Base-by-base conservation (phyloP, 2,888 invertebrate genomes). In the Idaea dimidiata region DNA sequence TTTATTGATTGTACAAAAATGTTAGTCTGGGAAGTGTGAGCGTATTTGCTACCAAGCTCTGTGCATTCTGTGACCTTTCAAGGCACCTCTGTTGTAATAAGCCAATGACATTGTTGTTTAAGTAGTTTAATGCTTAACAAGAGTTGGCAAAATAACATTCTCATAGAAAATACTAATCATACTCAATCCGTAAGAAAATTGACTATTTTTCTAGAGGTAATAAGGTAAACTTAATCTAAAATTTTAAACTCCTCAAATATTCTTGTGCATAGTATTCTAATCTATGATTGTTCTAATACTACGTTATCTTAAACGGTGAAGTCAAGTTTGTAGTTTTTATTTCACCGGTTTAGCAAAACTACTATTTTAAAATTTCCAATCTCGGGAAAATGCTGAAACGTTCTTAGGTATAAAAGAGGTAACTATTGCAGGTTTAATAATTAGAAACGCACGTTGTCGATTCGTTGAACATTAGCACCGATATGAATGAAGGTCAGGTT, bases 21-120 rank as follows among this genome's bases (percentile, higher is more conserved):
- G 75, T 80, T 81, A 77, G 85, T 89, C 89, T 91, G 91, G 91
- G 87, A 90, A 90, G 91, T 91, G 91, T 89, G 91, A 89, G 91
- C 91, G 87, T 89, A 89, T 86, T 81, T 81, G 81, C 89, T 89
- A 89, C 87, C 83, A 91, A 91, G 90, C 91, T 86, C 83, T 86
- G 91, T 91, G 91, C 90, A 83, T 80, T 76, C 83, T 73, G 87
- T 89, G 88, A 84, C 76, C 74, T 72, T 85, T 83, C 16, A 58
- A 65, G 70, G 84, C 84, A 85, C 84, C 81, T 84, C 82, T 81
- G 80, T 80, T 84, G 87, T 82, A 84, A 83, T 78, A 89, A 89
- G 88, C 87, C 80, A 81, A 87, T 88, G 85, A 82, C 57, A 58
- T 78, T 77, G 63, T 84, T 80, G 81, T 83, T 75, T 73, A 74